phyloP scores from a whole-genome alignment of 2,113 vertebrate genomes.

The Amia ocellicauda region DNA sequence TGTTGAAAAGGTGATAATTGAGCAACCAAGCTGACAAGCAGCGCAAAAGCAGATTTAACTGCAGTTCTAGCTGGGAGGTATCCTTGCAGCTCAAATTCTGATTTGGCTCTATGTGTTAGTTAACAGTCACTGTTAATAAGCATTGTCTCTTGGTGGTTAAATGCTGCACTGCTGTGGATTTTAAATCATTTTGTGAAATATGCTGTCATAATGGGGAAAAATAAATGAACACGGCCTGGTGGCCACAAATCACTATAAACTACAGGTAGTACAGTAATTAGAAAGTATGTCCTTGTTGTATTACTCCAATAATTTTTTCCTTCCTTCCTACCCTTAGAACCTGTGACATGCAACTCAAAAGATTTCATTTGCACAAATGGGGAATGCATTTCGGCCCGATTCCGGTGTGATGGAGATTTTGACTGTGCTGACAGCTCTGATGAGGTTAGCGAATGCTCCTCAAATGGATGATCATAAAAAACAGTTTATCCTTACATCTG shows the following conservation, averaged over 20 bases:
- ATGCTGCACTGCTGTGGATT: background rate
- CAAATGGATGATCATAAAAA: too few relatives aligned
- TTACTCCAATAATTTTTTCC: background rate
- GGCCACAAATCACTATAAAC: too few relatives aligned
- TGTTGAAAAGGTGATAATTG: constrained; percentile 41
- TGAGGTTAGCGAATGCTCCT: constrained; percentile 69
- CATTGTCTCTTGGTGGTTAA: constrained; percentile 30
- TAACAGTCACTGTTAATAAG: constrained; percentile 54
- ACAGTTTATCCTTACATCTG: too few relatives aligned
- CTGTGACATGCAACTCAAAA: constrained; percentile 90
- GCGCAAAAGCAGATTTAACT: constrained; percentile 40
- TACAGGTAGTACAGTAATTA: too few relatives aligned
- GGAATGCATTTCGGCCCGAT: constrained; percentile 89
- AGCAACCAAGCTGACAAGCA: constrained; percentile 44
- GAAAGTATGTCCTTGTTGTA: background rate
- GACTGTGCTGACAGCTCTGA: constrained; percentile 95
- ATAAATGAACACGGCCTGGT: too few relatives aligned
- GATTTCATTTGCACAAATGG: constrained; percentile 90
- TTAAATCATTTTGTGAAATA: background rate
- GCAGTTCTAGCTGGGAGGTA: constrained; percentile 50
- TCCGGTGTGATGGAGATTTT: constrained; percentile 95
- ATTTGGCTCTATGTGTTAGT: too few relatives aligned
- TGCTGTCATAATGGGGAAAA: background rate
- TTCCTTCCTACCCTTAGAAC: constrained; percentile 62
- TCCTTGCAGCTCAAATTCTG: constrained; percentile 34